Conservation (phyloP, 1,140 invertebrate species). For the Drosophila bocqueti region DNA sequence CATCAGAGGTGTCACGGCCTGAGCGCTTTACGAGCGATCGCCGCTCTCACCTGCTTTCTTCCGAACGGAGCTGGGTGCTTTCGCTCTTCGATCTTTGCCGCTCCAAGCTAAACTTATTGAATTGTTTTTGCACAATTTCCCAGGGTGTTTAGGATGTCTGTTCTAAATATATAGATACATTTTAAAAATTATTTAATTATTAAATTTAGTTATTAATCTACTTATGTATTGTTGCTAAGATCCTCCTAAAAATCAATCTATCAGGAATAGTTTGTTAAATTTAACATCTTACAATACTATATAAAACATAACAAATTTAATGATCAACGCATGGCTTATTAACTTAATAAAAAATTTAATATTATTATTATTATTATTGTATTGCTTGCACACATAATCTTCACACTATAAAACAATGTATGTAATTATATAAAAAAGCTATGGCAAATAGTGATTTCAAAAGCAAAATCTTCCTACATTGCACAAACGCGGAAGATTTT, state of each 20-base stretch:
- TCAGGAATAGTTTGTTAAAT: too few species aligned
- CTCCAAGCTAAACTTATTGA: constrained; percentile 8
- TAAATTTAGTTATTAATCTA: not conserved
- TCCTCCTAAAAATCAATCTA: not conserved
- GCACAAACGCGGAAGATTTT: constrained; percentile 83
- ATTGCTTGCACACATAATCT: not conserved
- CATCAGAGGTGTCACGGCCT: constrained; percentile 54
- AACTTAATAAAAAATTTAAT: not conserved
- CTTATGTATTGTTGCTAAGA: not conserved
- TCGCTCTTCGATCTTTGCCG: constrained; percentile 43
- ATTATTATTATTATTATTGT: not conserved
- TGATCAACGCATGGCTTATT: not conserved
- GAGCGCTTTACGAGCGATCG: constrained; percentile 42
- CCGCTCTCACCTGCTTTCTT: constrained; percentile 73
- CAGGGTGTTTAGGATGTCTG: not conserved
- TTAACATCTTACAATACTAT: too few species aligned
- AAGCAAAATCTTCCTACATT: constrained; percentile 80
- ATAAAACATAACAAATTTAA: too few species aligned
- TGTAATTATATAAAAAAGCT: not conserved
- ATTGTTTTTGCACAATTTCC: constrained; percentile 26
- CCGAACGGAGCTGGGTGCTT: constrained; percentile 37
- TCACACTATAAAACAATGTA: not conserved
- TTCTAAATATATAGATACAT: not conserved
- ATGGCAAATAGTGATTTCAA: constrained; percentile 24
- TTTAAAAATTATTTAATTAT: not conserved